A percentile compares a stretch with the other conserved stretches of the same genome.
Conservation (phyloP, 2,113 vertebrate genomes). For the Orycteropus afer region DNA sequence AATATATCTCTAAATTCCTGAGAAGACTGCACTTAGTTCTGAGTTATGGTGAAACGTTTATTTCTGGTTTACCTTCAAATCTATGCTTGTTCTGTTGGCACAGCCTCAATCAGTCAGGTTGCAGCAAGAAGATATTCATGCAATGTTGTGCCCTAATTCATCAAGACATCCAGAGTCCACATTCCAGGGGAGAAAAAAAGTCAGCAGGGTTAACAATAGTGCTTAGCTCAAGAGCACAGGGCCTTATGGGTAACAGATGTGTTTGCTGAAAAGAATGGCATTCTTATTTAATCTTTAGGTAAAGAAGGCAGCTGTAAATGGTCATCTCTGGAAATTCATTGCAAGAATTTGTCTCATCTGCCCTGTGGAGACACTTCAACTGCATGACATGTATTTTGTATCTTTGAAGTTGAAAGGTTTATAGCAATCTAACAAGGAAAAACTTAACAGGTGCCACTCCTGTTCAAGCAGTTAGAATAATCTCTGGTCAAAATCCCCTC, state of each 20-base stretch:
- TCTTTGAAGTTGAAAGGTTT: slow-evolving; percentile 36
- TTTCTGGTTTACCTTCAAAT: not conserved
- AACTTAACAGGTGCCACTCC: not conserved
- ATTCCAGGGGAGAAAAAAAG: not conserved
- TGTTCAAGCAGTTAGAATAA: not conserved
- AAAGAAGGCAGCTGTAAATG: slow-evolving; percentile 8
- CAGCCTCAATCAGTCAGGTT: not conserved
- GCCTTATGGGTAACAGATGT: slow-evolving; percentile 37
- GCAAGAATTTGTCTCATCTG: not conserved
- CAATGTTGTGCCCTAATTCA: not conserved
- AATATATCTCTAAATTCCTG: not conserved
- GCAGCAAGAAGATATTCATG: not conserved
- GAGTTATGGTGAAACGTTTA: not conserved
- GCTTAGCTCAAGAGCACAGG: not conserved
- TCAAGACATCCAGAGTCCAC: not conserved
- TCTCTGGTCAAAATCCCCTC: not conserved
- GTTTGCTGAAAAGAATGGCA: not conserved
- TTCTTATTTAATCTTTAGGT: slow-evolving; percentile 41
- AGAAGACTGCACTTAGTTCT: not conserved
- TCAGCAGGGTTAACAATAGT: not conserved
- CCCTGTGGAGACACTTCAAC: not conserved
- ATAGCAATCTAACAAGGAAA: slow-evolving; percentile 12
- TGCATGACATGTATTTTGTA: not conserved
- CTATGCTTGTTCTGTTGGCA: not conserved
- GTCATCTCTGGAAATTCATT: slow-evolving; percentile 22